Evolutionary conservation across 2,113 vertebrate genomes (phyloP).

Genomic region (Sialia sialis): DNA sequence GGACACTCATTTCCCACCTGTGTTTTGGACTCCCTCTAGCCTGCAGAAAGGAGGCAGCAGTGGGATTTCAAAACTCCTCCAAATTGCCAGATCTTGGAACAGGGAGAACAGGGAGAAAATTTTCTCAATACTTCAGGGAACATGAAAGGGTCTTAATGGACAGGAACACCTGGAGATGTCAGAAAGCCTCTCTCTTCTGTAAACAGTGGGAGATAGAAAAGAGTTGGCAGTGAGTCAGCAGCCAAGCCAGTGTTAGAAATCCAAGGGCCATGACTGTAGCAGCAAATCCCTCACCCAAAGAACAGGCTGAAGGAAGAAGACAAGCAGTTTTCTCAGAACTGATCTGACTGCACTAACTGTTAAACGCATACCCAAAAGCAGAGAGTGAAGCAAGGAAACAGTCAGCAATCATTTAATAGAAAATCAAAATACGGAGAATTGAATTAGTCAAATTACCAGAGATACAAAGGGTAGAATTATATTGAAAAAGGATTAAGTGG

Average conservation of each 20-base stretch:
- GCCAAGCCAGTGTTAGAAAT: background rate
- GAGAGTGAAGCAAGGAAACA: background rate
- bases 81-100: background rate
- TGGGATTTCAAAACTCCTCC: background rate
- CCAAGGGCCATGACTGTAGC: background rate
- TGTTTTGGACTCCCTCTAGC: background rate
- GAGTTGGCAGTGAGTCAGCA: background rate
- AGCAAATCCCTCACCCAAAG: background rate
- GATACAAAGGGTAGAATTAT: background rate
- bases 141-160: background rate
- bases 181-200: background rate
- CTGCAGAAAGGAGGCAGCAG: background rate
- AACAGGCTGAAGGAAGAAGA: background rate
- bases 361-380: background rate
- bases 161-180: background rate
- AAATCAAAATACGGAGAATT: background rate
- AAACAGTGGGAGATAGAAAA: background rate
- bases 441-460: background rate
- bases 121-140: background rate
- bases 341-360: background rate
- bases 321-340: background rate
- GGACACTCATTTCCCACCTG: background rate
- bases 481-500: background rate
- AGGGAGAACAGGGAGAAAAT: background rate
- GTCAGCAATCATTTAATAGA: background rate